Percentiles rank a stretch among this genome's conserved stretches.
Evolutionary conservation across 2,113 vertebrate species (phyloP).

Genomic region (Cottus gobio): DNA sequence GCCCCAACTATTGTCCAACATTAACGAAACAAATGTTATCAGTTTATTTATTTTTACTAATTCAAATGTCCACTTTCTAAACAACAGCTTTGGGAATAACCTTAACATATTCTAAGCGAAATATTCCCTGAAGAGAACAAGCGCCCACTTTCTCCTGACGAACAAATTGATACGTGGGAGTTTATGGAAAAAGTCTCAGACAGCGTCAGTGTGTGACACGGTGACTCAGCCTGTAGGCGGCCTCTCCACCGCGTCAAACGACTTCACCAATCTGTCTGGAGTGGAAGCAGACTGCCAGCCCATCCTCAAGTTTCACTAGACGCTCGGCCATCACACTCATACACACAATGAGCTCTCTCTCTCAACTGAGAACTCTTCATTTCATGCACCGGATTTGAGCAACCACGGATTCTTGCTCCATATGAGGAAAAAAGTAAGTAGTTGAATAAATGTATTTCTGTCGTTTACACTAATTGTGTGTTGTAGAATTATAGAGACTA

Average conservation of each 20-base stretch:
- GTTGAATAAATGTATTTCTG: not conserved
- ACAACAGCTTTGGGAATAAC: slow-evolving; percentile 59
- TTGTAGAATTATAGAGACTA: not conserved
- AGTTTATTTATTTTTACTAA: no score
- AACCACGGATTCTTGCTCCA: slow-evolving; percentile 72
- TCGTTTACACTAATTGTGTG: slow-evolving; percentile 2
- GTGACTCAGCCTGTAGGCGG: slow-evolving; percentile 82
- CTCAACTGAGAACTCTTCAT: slow-evolving; percentile 38
- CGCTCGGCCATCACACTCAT: slow-evolving; percentile 52
- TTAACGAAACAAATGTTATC: not conserved
- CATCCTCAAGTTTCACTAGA: slow-evolving; percentile 72
- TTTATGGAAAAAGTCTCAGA: slow-evolving; percentile 74
- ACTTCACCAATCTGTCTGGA: slow-evolving; percentile 70
- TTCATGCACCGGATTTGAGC: slow-evolving; percentile 68
- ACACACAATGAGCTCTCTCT: slow-evolving; percentile 55
- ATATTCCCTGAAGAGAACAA: slow-evolving; percentile 61
- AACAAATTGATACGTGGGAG: slow-evolving; percentile 73
- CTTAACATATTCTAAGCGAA: slow-evolving; percentile 49
- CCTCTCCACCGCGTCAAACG: slow-evolving; percentile 72
- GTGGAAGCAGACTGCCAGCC: slow-evolving; percentile 70
- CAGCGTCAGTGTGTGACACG: slow-evolving; percentile 73
- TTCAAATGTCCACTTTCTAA: slow-evolving; percentile 21
- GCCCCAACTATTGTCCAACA: not conserved
- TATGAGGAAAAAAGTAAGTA: slow-evolving; percentile 83
- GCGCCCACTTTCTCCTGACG: slow-evolving; percentile 70